Evolutionary conservation across 2,113 vertebrate genomes (phyloP).

Genomic region (Bombycilla garrulus): DNA sequence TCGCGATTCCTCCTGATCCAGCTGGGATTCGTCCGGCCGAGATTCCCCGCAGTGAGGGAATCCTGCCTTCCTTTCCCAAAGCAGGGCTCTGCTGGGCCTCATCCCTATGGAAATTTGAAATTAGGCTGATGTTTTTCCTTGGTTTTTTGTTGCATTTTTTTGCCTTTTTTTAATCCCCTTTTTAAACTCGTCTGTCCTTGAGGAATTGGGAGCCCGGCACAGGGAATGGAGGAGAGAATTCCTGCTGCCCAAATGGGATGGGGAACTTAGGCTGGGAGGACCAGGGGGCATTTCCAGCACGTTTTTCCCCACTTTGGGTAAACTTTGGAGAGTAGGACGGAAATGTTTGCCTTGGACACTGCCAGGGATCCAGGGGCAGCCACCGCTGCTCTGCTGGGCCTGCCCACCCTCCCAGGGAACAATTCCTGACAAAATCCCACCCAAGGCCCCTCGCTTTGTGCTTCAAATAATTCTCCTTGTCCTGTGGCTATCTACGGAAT

Average conservation of each 20-base stretch:
- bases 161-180: neutral
- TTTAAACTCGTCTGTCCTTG: neutral
- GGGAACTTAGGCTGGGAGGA: neutral
- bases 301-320: fast-evolving
- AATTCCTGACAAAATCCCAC: neutral
- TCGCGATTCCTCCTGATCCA: neutral
- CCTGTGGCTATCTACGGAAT: too few species aligned
- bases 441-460: neutral
- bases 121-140: neutral
- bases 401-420: fast-evolving
- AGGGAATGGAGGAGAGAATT: neutral
- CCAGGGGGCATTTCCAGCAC: fast-evolving
- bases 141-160: neutral
- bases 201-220: fast-evolving
- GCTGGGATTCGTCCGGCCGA: neutral
- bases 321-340: neutral
- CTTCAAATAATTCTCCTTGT: neutral
- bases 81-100: neutral
- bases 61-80: neutral
- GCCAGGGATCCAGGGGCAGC: neutral
- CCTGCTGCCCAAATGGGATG: neutral
- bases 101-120: neutral
- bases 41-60: neutral
- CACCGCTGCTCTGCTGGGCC: neutral
- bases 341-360: neutral